Base-by-base conservation (phyloP, 1,140 invertebrate genomes). In the Leptopilina clavipes region DNA sequence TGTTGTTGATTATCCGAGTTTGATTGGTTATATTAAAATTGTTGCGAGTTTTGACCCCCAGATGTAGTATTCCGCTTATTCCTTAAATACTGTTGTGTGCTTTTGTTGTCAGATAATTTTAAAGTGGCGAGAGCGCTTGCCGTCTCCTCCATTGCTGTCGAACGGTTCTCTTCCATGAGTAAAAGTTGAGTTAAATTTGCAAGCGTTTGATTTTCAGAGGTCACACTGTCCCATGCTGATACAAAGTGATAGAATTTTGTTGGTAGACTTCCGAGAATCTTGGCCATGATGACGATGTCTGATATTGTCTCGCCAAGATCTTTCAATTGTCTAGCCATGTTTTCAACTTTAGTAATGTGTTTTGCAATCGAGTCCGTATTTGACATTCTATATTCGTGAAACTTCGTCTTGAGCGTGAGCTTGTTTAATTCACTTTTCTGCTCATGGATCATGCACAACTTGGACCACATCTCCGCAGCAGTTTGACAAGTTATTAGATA, bases 141-240 rank as follows among this genome's bases (percentile, higher is more conserved):
- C 2, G 19, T 8, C n/a, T 76, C 71, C 5, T 78, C 74, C 0
- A 9, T 0, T 1, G 52, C 8, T 1, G 48, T 74, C 48, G 76
- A 18, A 0, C 72, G 37, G 0, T 22, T 18, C 74, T 81, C 75
- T 44, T 81, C 73, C 44, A 70, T 76, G 0, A 77, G 48, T 1
- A 79, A 56, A 1, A 75, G 71, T 18, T 74, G 1, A n/a, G n/a
- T 40, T 0, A 81, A 56, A 45, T 0, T 45, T 11, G 52, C 71
- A 11, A 74, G 14, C 0, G 77, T 79, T 56, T 79, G 80, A 0
- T 45, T 44, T 8, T 54, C 73, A 0, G 37, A 3, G 0, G 31
- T 70, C 0, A 79, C 77, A 31, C 77, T 82, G 11, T 82, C 79
- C 75, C 81, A 82, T 3, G 79, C 77, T 1, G 71, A 76, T 8